These are phyloP conservation scores for Megaptera novaeangliae DNA, from an alignment of 2,113 vertebrate genomes.

Conservation along the genomic window DNA sequence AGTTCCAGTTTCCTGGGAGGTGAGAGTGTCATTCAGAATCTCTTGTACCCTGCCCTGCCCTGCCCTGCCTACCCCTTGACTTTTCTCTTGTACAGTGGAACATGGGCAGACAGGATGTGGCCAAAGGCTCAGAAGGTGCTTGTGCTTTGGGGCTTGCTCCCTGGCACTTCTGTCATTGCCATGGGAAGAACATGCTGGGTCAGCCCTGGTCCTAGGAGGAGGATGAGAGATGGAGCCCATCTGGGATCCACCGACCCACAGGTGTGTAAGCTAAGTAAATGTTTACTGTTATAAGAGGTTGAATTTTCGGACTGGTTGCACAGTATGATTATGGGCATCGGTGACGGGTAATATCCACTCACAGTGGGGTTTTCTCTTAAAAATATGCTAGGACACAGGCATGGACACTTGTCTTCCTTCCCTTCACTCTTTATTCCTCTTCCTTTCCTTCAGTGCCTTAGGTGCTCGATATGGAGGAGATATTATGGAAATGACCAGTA, in stretches of 20 bases:
- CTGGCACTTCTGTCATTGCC: neutral
- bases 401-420: neutral
- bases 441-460: neutral
- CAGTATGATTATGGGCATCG: neutral
- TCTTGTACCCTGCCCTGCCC: rapidly evolving
- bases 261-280: neutral
- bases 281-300: neutral
- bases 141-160: rapidly evolving
- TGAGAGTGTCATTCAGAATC: rapidly evolving
- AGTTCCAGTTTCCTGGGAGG: rapidly evolving
- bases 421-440: rapidly evolving
- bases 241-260: neutral
- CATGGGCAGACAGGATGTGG: rapidly evolving
- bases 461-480: neutral
- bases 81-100: neutral
- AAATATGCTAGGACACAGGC: neutral
- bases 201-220: neutral
- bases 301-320: neutral
- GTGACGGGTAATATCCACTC: neutral
- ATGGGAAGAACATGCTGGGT: neutral
- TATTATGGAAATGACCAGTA: rapidly evolving
- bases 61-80: rapidly evolving
- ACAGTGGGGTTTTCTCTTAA: neutral
- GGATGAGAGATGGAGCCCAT: neutral
- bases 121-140: neutral